Percentiles rank a stretch among this genome's conserved stretches.
Conservation (phyloP, 2,797 vertebrate genomes). For the Pipistrellus pygmaeus region DNA sequence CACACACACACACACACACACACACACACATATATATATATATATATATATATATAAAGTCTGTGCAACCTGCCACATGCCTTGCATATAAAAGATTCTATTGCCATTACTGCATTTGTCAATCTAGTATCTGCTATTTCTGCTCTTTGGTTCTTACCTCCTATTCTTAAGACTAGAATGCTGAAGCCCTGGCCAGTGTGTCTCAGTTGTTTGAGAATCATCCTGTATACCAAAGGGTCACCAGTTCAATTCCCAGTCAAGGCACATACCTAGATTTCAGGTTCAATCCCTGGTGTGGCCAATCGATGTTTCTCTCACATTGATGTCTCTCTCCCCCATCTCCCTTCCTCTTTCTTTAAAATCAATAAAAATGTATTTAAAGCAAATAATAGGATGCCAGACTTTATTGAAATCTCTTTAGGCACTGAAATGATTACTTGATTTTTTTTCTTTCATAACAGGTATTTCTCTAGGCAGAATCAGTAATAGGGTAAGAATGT, state of each 20-base stretch:
- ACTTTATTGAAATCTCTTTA: background rate
- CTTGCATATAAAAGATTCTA: background rate
- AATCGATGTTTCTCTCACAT: too few relatives aligned
- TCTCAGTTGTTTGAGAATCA: too few relatives aligned
- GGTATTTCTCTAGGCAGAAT: constrained; percentile 7
- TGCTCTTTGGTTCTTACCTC: background rate
- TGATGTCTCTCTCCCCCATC: too few relatives aligned
- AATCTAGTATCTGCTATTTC: background rate
- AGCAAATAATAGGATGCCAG: background rate
- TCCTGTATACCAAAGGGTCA: too few relatives aligned
- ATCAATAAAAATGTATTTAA: too few relatives aligned
- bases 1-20: too few relatives aligned
- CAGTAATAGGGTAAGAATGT: background rate
- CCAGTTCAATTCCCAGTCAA: too few relatives aligned
- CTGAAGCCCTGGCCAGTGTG: background rate
- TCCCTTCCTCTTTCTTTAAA: too few relatives aligned
- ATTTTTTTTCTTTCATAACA: constrained; percentile 10
- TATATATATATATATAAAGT: background rate
- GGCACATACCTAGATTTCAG: too few relatives aligned
- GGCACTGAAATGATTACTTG: background rate
- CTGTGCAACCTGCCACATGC: background rate
- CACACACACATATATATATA: background rate
- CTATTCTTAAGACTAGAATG: background rate
- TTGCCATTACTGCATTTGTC: background rate
- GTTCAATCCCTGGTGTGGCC: too few relatives aligned